These are phyloP conservation scores for Parazoanthus atlanticus DNA, from an alignment of 92 coral and sea anemone species.

Conservation along the genomic window DNA sequence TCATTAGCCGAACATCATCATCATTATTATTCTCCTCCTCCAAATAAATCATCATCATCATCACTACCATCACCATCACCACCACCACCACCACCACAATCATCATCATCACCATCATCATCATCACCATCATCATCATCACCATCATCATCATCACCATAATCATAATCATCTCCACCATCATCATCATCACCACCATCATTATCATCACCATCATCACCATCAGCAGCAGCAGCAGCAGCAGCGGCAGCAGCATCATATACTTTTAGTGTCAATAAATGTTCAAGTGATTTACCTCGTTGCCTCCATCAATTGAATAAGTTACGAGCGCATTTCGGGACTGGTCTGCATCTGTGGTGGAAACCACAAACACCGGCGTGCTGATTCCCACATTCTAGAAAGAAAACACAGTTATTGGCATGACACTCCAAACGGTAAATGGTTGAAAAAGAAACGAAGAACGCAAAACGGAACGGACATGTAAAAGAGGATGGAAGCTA, in stretches of 20 bases:
- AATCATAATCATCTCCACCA: background rate
- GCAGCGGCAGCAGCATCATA: background rate
- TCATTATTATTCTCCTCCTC: background rate
- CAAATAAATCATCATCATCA: slow-evolving; percentile 1
- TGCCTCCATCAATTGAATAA: slow-evolving; percentile 74
- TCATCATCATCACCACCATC: background rate
- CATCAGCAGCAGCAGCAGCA: background rate
- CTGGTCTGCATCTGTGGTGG: slow-evolving; percentile 81
- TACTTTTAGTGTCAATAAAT: too few relatives aligned
- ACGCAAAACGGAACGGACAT: too few relatives aligned
- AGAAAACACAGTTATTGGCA: background rate
- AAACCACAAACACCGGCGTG: slow-evolving; percentile 66
- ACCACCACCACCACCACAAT: background rate
- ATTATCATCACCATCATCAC: background rate
- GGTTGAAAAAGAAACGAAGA: too few relatives aligned
- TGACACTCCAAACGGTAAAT: too few relatives aligned
- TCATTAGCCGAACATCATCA: slow-evolving; percentile 20
- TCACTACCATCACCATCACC: slow-evolving; percentile 1
- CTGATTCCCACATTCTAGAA: slow-evolving; percentile 68
- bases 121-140: background rate
- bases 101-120: slow-evolving; percentile 6
- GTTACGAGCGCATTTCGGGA: slow-evolving; percentile 66
- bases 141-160: background rate
- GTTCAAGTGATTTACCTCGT: slow-evolving; percentile 58
- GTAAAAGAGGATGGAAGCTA: too few relatives aligned